Base-by-base conservation (phyloP, 1,140 invertebrate species). In the Pseudomyrmex sp. region DNA sequence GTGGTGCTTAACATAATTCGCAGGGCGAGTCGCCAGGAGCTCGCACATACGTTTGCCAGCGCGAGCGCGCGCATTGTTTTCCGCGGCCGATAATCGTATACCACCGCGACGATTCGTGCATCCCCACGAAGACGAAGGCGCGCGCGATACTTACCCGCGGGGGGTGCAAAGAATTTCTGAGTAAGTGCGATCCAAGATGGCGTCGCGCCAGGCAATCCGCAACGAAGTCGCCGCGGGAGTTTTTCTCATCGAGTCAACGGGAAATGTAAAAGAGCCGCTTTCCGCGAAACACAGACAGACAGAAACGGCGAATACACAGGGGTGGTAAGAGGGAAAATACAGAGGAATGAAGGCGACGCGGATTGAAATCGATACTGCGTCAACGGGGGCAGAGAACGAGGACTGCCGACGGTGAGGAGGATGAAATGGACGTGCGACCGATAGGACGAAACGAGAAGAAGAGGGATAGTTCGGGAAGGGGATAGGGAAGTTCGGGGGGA, bases 331-430 rank as follows among this genome's bases (percentile, higher is more conserved):
- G 50, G 20, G 13, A 54, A 68, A 58, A 72, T 35, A 35, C 20
- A 20, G 9, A 20, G 9, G 10, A 35, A 77, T 20, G 56, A 46
- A 50, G n/a, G 59, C 26, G 20, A 69, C 75, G 72, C n/a, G 79
- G 66, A 87, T 87, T 83, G 86, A 62, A 84, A 87, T 87, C 86
- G 86, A 87, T 87, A 87, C n/a, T 58, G 46, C 69, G 26, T 1
- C 54, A 44, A 35, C 35, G 35, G 35, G 5, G 35, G 5, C 1
- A 10, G 73, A 13, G 59, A n/a, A n/a, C 35, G 52, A 18, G 54
- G 18, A 79, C 52, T 44, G 63, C 63, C 44, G 65, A 68, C 56
- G 10, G 74, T 23, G 70, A 56, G 52, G 54, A 23, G 48, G 54
- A 54, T 26, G 15, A 56, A 15, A 23, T 50, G 26, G 56, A 35